Base-by-base conservation (phyloP, 1,140 invertebrate genomes). In the Teleogryllus occipitalis region DNA sequence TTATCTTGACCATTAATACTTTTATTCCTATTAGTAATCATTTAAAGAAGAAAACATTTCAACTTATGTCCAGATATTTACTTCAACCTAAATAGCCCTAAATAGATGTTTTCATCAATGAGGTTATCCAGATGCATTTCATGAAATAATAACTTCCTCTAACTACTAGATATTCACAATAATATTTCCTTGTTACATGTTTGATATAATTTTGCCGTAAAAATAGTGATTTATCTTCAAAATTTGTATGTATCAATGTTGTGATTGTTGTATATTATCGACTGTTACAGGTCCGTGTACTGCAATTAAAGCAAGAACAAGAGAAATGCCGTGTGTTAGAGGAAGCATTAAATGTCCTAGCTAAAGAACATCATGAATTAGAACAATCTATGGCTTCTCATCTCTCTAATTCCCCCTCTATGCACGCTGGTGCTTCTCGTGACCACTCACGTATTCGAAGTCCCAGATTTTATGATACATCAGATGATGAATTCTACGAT, bases 401-500 rank as follows among this genome's bases (percentile, higher is more conserved):
- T 77, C 77, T 80, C 46, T 83, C 83, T 22, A 83, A 84, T 12
- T 83, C 85, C 75, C 80, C 80, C n/a, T 80, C 81, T 39, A 27
- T 80, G 22, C 14, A 81, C 82, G 76, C 81, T 73, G 76, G 81
- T 47, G 7, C 79, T 82, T 7, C 78, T 82, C 47, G 83, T 81
- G 76, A 80, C 82, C 74, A 83, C 83, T 14, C 80, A 82, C 18
- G 87, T 82, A 87, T 87, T 80, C 85, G 87, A 10, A 86, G 86
- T 73, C 87, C 88, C 79, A 85, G 89, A 18, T 89, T 88, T 22
- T 90, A 89, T 82, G 90, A 91, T 78, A 90, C 90, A 22, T 90
- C 90, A 80, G 90, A 91, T 82, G 91, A 92, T 82, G 91, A 92
- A 81, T 93, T 90, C 85, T 91, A 90, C 83, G 91, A 92, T 88